Conservation (phyloP, 2,113 vertebrate species). For the Chelonoidis abingdonii region DNA sequence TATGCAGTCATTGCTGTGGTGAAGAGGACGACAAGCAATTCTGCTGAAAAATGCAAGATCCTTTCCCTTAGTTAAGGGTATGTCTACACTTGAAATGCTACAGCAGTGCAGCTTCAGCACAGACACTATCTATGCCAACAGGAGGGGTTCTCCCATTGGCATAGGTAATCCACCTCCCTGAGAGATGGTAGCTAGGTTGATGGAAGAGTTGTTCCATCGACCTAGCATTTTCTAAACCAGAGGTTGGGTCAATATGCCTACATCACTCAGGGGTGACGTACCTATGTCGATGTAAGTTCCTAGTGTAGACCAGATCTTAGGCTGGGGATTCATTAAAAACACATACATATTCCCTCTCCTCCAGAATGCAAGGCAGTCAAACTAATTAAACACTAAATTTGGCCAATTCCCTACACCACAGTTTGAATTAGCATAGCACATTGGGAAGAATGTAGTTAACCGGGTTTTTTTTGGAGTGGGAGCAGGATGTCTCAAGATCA, state of each 20-base stretch:
- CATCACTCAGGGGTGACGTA: neutral
- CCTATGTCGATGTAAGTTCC: neutral
- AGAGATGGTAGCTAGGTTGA: too few species aligned
- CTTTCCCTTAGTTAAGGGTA: constrained; percentile 6
- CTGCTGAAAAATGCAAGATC: constrained; percentile 67
- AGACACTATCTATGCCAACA: too few species aligned
- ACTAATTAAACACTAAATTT: constrained; percentile 20
- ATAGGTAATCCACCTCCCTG: too few species aligned
- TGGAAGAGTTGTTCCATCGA: neutral
- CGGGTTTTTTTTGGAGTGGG: neutral
- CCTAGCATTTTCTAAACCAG: neutral
- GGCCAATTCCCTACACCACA: neutral
- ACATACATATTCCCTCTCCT: constrained; percentile 19
- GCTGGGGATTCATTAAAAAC: constrained; percentile 65
- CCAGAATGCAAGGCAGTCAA: constrained; percentile 32
- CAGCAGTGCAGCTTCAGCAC: too few species aligned
- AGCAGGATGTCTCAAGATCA: neutral
- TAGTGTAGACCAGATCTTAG: neutral
- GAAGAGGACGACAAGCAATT: constrained; percentile 7
- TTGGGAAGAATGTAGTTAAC: neutral
- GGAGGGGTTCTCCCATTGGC: too few species aligned
- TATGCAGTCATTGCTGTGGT: constrained; percentile 24
- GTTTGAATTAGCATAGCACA: neutral
- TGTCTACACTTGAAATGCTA: too few species aligned
- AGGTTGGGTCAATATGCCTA: neutral